Percentiles rank a stretch among this genome's conserved stretches.
These are phyloP conservation scores for Myrmophylax atrothorax DNA, from an alignment of 2,113 vertebrate genomes.

Conservation along the genomic window DNA sequence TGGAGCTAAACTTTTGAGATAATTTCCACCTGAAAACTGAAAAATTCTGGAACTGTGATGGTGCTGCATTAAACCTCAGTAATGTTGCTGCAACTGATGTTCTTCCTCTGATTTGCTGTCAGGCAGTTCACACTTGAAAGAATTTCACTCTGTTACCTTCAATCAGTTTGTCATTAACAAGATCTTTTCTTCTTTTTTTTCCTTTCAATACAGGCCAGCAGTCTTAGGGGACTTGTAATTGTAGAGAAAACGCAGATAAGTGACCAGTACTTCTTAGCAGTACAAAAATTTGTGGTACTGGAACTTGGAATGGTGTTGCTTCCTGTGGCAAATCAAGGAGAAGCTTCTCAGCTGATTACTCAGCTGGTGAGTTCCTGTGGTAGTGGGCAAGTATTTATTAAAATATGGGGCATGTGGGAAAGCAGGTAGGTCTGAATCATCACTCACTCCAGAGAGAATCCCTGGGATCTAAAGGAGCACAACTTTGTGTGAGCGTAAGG, in stretches of 20 bases:
- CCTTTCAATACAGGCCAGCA: slow-evolving; percentile 72
- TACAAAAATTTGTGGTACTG: slow-evolving; percentile 89
- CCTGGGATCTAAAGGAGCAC: not conserved
- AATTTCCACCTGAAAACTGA: not conserved
- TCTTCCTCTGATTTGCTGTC: not conserved
- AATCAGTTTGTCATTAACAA: not conserved
- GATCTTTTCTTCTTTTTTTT: not conserved
- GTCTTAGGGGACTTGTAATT: slow-evolving; percentile 80
- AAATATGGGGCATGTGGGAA: not conserved
- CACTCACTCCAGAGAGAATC: not conserved
- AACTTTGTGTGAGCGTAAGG: not conserved
- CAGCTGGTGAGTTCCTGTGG: slow-evolving; percentile 81
- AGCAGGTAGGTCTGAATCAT: not conserved
- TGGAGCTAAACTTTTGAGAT: not conserved
- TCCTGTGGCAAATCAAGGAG: slow-evolving; percentile 81
- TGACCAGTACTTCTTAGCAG: slow-evolving; percentile 84
- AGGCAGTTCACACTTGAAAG: not conserved
- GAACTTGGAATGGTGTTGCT: slow-evolving; percentile 90
- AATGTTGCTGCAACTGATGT: not conserved
- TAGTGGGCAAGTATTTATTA: not conserved
- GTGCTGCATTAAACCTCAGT: not conserved
- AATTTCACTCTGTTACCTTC: not conserved
- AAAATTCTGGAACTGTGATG: not conserved
- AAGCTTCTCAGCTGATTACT: slow-evolving; percentile 86
- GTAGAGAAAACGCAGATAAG: slow-evolving; percentile 86